Evolutionary conservation across 2,888 invertebrate genomes (phyloP).

Genomic region (Stenichneumon culpator): DNA sequence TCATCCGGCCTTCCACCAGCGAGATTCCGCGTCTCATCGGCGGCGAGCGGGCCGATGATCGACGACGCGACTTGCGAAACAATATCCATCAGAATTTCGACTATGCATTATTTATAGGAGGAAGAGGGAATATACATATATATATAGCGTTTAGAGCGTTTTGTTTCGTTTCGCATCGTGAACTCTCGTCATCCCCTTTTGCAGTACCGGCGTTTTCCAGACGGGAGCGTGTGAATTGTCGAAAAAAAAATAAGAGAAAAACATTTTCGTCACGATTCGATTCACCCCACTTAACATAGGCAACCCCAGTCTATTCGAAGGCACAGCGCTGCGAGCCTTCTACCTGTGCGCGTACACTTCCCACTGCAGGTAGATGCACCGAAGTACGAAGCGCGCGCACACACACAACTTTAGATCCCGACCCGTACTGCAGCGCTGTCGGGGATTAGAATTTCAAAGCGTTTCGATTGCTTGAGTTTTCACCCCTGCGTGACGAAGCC

Average conservation of each 20-base stretch:
- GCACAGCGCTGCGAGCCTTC: not conserved
- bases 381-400: not conserved
- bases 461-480: slow-evolving; percentile 80
- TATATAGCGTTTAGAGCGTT: slow-evolving; percentile 15
- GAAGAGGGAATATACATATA: no score
- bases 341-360: not conserved
- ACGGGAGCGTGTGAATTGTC: slow-evolving; percentile 65
- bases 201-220: slow-evolving; percentile 14
- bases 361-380: slow-evolving; percentile 10
- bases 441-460: slow-evolving; percentile 77
- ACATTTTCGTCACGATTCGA: slow-evolving; percentile 68
- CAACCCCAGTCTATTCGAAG: slow-evolving; percentile 28
- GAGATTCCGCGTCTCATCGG: slow-evolving; percentile 13
- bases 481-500: slow-evolving; percentile 79
- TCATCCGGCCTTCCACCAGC: slow-evolving; percentile 15
- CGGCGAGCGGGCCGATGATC: slow-evolving; percentile 40
- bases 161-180: slow-evolving; percentile 54
- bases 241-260: slow-evolving; percentile 30
- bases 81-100: slow-evolving; percentile 44
- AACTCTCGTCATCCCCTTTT: slow-evolving; percentile 45
- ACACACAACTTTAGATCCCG: slow-evolving; percentile 2
- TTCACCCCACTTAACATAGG: slow-evolving; percentile 63
- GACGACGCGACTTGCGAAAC: slow-evolving; percentile 37
- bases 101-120: slow-evolving; percentile 50
- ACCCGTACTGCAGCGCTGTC: slow-evolving; percentile 8